Conservation (phyloP, 2,888 invertebrate genomes). For the Hofmannophila pseudospretella region DNA sequence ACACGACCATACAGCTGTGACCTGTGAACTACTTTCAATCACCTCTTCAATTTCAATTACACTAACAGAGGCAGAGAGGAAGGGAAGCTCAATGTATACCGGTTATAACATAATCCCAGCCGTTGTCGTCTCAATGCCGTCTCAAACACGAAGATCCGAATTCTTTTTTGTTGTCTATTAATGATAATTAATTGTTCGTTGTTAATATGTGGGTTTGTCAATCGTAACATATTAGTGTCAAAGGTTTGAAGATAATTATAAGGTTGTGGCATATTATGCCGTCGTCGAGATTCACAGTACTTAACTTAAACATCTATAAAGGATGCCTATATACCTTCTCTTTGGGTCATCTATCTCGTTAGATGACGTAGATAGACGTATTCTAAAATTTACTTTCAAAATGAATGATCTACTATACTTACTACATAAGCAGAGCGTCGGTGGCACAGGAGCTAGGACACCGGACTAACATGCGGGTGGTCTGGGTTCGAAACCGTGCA, state of each 20-base stretch:
- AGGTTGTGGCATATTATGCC: no score
- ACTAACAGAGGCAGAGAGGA: slow-evolving; percentile 18
- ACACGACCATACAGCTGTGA: slow-evolving; percentile 34
- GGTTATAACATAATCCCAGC: slow-evolving; percentile 58
- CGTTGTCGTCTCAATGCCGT: slow-evolving; percentile 74
- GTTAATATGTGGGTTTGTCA: slow-evolving; percentile 62
- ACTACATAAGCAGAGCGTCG: no score
- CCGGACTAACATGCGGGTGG: no score
- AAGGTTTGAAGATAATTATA: slow-evolving; percentile 10
- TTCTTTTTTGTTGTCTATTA: slow-evolving; percentile 58
- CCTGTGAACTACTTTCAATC: slow-evolving; percentile 27
- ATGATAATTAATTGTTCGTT: slow-evolving; percentile 67
- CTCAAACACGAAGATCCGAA: slow-evolving; percentile 62
- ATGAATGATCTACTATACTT: no score
- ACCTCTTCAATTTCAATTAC: slow-evolving; percentile 15
- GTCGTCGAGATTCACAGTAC: no score
- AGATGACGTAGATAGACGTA: no score
- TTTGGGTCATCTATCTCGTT: no score
- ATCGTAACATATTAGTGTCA: slow-evolving; percentile 65
- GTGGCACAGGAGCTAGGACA: no score
- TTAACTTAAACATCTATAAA: no score
- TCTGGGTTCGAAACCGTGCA: no score
- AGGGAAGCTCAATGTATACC: slow-evolving; percentile 28
- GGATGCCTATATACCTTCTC: no score
- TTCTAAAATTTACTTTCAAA: no score